These are phyloP conservation scores for Hartigia nigra DNA, from an alignment of 2,888 invertebrate species.

Conservation along the genomic window DNA sequence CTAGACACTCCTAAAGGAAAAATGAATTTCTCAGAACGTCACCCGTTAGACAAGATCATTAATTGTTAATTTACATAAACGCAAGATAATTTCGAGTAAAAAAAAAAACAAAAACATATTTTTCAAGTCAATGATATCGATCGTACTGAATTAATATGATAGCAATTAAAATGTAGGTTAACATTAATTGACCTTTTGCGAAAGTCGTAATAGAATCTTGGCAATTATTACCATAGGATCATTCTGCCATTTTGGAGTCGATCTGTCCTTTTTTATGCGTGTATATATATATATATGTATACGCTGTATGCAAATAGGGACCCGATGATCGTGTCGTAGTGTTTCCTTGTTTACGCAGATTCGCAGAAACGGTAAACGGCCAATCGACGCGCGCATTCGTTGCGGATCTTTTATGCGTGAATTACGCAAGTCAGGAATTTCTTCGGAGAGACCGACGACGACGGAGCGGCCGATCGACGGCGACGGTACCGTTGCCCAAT, in stretches of 20 bases:
- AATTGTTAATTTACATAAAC: background rate
- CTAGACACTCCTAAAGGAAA: background rate
- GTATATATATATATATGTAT: background rate
- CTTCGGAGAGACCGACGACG: constrained; percentile 41
- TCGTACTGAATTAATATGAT: too few species aligned
- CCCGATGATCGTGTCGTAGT: background rate
- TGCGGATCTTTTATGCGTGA: constrained; percentile 20
- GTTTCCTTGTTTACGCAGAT: background rate
- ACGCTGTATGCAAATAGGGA: background rate
- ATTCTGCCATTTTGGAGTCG: background rate
- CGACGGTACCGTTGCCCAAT: constrained; percentile 42
- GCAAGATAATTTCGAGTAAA: too few species aligned
- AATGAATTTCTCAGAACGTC: background rate
- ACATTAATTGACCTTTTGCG: too few species aligned
- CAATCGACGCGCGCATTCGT: constrained; percentile 11
- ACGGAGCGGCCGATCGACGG: constrained; percentile 34
- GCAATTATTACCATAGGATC: background rate
- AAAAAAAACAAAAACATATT: too few species aligned
- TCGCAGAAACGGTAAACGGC: background rate
- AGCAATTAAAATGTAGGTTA: too few species aligned
- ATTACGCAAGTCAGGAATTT: constrained; percentile 59
- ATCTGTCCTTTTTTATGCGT: background rate
- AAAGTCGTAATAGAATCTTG: too few species aligned
- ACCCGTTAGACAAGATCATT: background rate
- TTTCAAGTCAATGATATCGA: too few species aligned